phyloP scores from a whole-genome alignment of 2,888 invertebrate genomes.

The Pocota personata region DNA sequence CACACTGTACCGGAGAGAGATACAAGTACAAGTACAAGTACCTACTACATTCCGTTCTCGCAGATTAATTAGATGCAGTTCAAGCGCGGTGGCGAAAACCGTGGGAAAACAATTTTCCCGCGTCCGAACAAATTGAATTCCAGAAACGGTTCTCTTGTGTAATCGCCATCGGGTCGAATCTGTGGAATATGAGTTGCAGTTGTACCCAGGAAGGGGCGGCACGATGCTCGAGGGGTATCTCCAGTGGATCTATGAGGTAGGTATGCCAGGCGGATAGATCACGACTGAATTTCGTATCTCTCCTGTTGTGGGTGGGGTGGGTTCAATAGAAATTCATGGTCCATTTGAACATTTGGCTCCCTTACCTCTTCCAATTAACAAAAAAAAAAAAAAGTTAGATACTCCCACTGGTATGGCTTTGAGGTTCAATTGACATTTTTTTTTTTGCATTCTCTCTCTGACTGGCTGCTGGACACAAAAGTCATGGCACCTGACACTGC shows the following conservation, averaged over 20 bases:
- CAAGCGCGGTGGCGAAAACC: constrained; percentile 67
- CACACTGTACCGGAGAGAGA: constrained; percentile 3
- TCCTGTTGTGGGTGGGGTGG: constrained; percentile 38
- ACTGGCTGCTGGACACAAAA: constrained; percentile 35
- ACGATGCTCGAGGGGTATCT: constrained; percentile 24
- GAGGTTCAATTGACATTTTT: constrained; percentile 44
- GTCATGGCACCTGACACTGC: constrained; percentile 71
- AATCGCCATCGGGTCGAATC: constrained; percentile 50
- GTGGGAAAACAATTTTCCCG: constrained; percentile 68
- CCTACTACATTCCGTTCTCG: constrained; percentile 55
- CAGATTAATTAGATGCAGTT: constrained; percentile 71
- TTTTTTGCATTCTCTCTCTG: not conserved
- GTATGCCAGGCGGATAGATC: constrained; percentile 44
- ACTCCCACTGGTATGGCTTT: constrained; percentile 6
- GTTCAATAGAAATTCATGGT: constrained; percentile 44
- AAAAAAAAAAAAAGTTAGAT: constrained; percentile 30
- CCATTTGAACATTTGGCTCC: constrained; percentile 43
- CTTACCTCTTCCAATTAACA: constrained; percentile 54
- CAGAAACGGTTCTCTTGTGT: constrained; percentile 55
- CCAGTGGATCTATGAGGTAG: constrained; percentile 6
- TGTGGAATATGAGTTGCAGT: constrained; percentile 33
- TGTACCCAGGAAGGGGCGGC: not conserved
- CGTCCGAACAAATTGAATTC: constrained; percentile 60
- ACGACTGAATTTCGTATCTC: constrained; percentile 49
- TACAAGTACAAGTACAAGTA: too few relatives aligned